These are phyloP conservation scores for Picathartes gymnocephalus DNA, from an alignment of 2,113 vertebrate species.

Conservation along the genomic window DNA sequence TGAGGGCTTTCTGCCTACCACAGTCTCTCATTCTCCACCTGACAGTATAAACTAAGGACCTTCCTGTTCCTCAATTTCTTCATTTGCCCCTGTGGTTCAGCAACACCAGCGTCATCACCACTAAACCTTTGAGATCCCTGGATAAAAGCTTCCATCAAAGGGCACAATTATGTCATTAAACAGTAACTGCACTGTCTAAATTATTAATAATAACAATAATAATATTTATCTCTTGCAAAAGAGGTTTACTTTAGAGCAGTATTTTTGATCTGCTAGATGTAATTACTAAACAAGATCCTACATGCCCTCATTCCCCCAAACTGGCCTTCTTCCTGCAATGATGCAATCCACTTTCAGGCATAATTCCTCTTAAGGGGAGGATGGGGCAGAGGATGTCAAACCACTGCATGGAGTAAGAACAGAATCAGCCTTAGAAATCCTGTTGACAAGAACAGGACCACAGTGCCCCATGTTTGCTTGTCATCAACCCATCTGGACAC, in stretches of 20 bases:
- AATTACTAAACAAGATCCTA: background rate
- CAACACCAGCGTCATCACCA: background rate
- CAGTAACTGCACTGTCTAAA: background rate
- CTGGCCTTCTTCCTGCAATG: background rate
- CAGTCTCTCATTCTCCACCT: background rate
- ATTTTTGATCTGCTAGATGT: background rate
- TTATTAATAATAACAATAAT: background rate
- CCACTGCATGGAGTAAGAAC: background rate
- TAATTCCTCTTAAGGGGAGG: background rate
- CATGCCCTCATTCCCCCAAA: background rate
- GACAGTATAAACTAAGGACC: background rate
- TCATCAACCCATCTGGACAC: background rate
- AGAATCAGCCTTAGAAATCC: background rate
- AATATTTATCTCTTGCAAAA: slow-evolving; percentile 35
- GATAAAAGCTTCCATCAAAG: background rate
- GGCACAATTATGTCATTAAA: slow-evolving; percentile 7
- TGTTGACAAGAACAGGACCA: background rate
- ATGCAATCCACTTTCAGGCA: background rate
- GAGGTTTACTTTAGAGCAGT: background rate
- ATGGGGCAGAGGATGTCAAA: background rate
- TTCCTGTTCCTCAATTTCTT: background rate
- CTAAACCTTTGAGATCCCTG: background rate
- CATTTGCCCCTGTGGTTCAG: background rate
- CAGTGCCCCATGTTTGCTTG: background rate
- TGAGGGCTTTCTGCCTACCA: background rate